Evolutionary conservation across 2,888 invertebrate genomes (phyloP).

Genomic region (Candidula unifasciata): DNA sequence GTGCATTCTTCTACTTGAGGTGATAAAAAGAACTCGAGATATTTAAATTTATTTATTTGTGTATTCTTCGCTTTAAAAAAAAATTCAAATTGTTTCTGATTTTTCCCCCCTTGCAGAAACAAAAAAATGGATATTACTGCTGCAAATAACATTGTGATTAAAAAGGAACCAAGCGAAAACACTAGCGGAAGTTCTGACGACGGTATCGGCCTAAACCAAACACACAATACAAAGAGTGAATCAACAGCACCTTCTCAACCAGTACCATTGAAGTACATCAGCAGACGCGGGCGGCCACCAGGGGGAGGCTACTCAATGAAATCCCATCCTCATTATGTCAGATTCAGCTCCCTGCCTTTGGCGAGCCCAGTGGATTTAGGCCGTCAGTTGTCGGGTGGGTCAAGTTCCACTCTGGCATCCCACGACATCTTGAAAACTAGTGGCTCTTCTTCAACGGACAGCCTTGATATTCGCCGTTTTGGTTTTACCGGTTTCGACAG

Average conservation of each 20-base stretch:
- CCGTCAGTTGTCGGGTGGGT: constrained; percentile 26
- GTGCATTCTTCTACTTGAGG: no score
- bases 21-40: no score
- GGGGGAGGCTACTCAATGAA: constrained; percentile 52
- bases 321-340: constrained; percentile 39
- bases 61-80: no score
- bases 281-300: constrained; percentile 47
- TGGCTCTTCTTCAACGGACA: background rate
- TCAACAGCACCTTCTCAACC: background rate
- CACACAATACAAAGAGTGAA: background rate
- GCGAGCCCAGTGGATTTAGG: constrained; percentile 4
- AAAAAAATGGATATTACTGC: constrained; percentile 29
- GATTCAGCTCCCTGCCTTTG: constrained; percentile 36
- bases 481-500: constrained; percentile 40
- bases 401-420: constrained; percentile 34
- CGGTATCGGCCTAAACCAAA: background rate
- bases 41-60: no score
- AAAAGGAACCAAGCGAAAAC: constrained; percentile 35
- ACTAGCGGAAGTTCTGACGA: background rate
- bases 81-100: background rate
- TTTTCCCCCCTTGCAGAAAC: background rate
- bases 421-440: constrained; percentile 40
- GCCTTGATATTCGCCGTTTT: constrained; percentile 37
- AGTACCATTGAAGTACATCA: constrained; percentile 42
- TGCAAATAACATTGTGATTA: constrained; percentile 8